These are phyloP conservation scores for Drosophila sordidapex DNA, from an alignment of 2,888 invertebrate species.

Conservation along the genomic window DNA sequence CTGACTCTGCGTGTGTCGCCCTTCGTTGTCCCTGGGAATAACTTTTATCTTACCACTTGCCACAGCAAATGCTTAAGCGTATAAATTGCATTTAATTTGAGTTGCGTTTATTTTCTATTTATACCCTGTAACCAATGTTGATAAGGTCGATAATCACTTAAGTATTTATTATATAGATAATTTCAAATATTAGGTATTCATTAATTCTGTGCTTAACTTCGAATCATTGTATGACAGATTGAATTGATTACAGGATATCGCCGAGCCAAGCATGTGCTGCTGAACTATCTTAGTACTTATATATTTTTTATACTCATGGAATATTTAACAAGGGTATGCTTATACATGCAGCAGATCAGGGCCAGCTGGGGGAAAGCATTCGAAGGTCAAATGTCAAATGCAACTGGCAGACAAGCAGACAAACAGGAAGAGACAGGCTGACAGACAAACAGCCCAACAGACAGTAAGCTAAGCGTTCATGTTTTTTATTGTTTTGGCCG, in stretches of 20 bases:
- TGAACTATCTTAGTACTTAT: constrained; percentile 14
- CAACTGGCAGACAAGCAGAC: constrained; percentile 34
- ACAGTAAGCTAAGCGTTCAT: constrained; percentile 40
- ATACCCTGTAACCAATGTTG: constrained; percentile 17
- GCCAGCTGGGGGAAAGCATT: constrained; percentile 16
- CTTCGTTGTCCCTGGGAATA: constrained; percentile 21
- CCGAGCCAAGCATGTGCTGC: background rate
- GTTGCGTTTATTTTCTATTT: constrained; percentile 13
- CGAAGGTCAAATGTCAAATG: constrained; percentile 69
- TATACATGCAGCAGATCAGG: constrained; percentile 42
- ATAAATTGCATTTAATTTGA: constrained; percentile 60
- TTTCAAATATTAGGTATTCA: background rate
- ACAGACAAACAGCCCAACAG: constrained; percentile 21
- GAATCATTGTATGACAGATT: background rate
- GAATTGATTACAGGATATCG: constrained; percentile 7
- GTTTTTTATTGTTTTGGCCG: constrained; percentile 49
- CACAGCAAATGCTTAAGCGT: constrained; percentile 47
- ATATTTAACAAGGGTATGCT: constrained; percentile 57
- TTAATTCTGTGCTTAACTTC: background rate
- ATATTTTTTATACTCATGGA: constrained; percentile 36
- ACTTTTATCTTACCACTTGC: constrained; percentile 28
- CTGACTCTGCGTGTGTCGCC: constrained; percentile 11
- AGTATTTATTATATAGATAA: background rate
- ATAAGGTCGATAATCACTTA: too few relatives aligned
- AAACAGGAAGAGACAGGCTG: constrained; percentile 16